Base-by-base conservation (phyloP, 2,113 vertebrate genomes). In the Ptilorrhoa leucosticta region DNA sequence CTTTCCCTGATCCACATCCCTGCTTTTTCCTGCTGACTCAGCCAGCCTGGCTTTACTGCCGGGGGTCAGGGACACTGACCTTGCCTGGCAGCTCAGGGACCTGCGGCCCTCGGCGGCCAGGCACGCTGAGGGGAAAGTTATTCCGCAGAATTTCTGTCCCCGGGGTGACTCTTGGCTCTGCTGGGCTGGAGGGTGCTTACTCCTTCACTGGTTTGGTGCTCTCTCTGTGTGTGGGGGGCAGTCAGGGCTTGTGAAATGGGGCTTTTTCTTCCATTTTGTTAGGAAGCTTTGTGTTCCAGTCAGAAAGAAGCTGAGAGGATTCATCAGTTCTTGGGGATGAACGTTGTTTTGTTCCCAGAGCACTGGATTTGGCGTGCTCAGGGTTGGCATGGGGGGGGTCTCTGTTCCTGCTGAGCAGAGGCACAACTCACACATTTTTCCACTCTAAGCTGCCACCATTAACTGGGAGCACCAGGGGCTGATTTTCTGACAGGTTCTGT, bases 21-120 rank as follows among this genome's bases (percentile, higher is more conserved):
- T 61, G 44, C 84, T 57, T 47, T 20, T 97, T 80, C 37, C 37
- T 89, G 98, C 98, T 99, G 98, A 98, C 98, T 98, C 98, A 98
- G 98, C 91, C 94, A 70, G 94, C 96, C 95, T 24, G 87, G 98
- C 97, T 93, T 98, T 99, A 98, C 94, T 90, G 96, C 70, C 44
- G 65, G 93, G 91, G 65, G 73, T 85, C 94, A 83, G 97, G 94
- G 97, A 65, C 93, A 18, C 45, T 96, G 98, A 98, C 99, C 98
- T 98, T 98, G 98, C 92, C 96, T 71, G 94, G 77, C 97, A 89
- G 93, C 91, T 77, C 79, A 22, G 68, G 94, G 96, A 89, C 97
- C 96, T 90, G 96, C 97, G 97, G 98, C 70, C 16, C 87, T 56
- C 42, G 4, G 33, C 15, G 93, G 93, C 94, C 9, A 64, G 76